A percentile compares a stretch with the other conserved stretches of the same genome.
phyloP scores from a whole-genome alignment of 2,113 vertebrate species.

The Xyrauchen texanus region DNA sequence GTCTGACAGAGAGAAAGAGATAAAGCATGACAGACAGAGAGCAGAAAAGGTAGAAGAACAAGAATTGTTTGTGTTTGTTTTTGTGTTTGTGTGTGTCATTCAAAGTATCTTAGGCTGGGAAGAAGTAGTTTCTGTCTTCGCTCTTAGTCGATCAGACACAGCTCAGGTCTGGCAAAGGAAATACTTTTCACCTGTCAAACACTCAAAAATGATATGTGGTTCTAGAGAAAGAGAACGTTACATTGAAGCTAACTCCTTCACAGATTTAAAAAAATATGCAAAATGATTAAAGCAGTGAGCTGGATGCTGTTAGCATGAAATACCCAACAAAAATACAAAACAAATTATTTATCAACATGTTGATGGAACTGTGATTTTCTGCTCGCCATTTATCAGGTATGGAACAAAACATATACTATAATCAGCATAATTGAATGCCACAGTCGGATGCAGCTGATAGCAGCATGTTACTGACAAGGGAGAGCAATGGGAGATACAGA shows the following conservation, averaged over 20 bases:
- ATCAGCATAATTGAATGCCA: not conserved
- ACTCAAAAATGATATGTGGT: too few relatives aligned
- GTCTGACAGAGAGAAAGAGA: too few relatives aligned
- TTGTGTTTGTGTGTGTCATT: constrained; percentile 16
- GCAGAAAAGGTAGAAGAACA: not conserved
- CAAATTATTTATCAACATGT: too few relatives aligned
- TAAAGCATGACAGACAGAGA: not conserved
- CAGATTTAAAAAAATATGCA: not conserved
- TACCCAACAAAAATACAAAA: too few relatives aligned
- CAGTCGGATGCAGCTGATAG: not conserved
- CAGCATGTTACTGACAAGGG: not conserved
- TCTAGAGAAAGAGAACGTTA: too few relatives aligned
- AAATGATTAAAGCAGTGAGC: not conserved
- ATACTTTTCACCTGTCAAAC: constrained; percentile 2
- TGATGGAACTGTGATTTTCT: too few relatives aligned
- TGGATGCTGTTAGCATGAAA: not conserved
- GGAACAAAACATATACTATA: not conserved
- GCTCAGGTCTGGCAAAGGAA: not conserved
- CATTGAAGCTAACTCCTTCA: too few relatives aligned
- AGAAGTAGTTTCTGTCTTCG: constrained; percentile 14
- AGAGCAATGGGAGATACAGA: not conserved
- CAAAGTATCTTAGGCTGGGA: constrained; percentile 2
- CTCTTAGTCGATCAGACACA: not conserved
- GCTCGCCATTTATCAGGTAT: not conserved
- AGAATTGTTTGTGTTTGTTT: not conserved